A percentile compares a stretch with the other conserved stretches of the same genome.
Evolutionary conservation across 2,113 vertebrate species (phyloP).

Genomic region (Notothenia coriiceps): DNA sequence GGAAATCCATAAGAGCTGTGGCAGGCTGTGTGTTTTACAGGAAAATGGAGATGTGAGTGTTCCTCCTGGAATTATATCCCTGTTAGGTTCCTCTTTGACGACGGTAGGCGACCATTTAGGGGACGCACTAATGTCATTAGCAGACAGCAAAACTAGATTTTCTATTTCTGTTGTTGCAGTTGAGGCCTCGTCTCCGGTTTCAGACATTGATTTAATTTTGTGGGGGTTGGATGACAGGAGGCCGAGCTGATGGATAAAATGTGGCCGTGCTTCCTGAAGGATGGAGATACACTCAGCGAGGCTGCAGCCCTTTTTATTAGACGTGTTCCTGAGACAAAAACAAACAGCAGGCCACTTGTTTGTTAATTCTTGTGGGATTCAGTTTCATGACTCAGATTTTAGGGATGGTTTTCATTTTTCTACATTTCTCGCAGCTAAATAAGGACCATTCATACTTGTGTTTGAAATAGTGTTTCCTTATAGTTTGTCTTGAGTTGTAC

Average conservation of each 20-base stretch:
- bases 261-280: constrained; percentile 79
- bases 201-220: constrained; percentile 88
- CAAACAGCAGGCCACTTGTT: constrained; percentile 46
- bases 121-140: constrained; percentile 87
- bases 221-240: constrained; percentile 84
- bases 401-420: constrained; percentile 10
- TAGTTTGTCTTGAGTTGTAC: not conserved
- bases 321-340: constrained; percentile 68
- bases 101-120: constrained; percentile 84
- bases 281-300: constrained; percentile 72
- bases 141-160: constrained; percentile 87
- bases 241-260: constrained; percentile 82
- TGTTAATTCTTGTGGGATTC: constrained; percentile 22
- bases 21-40: constrained; percentile 80
- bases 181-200: constrained; percentile 85
- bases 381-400: constrained; percentile 24
- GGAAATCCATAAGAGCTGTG: constrained; percentile 78
- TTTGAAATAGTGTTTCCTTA: not conserved
- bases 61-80: constrained; percentile 85
- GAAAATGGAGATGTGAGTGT: constrained; percentile 83
- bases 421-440: constrained; percentile 7
- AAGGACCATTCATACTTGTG: not conserved
- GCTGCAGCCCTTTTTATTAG: constrained; percentile 79
- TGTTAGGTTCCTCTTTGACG: constrained; percentile 81
- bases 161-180: constrained; percentile 87